A percentile compares a stretch with the other conserved stretches of the same genome.
Conservation (phyloP, 2,113 vertebrate species). For the Columba livia region DNA sequence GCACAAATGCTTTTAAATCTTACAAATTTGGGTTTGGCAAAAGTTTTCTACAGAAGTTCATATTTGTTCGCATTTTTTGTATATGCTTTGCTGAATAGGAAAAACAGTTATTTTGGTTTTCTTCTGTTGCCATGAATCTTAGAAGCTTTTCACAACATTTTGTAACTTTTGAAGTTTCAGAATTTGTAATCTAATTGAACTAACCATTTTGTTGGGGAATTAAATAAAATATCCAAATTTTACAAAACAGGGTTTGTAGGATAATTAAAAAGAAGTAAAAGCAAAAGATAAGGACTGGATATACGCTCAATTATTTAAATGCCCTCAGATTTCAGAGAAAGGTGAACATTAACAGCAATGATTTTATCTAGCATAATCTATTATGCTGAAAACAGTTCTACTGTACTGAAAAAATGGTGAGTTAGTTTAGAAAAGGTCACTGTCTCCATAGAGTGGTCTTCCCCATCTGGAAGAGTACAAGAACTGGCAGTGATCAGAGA, state of each 20-base stretch:
- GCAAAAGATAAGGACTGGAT: not conserved
- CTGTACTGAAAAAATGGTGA: not conserved
- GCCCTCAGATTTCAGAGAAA: not conserved
- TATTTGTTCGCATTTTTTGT: not conserved
- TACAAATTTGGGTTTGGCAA: not conserved
- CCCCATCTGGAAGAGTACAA: not conserved
- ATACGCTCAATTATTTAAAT: not conserved
- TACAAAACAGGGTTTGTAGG: not conserved
- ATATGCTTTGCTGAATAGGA: not conserved
- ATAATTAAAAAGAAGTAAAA: not conserved
- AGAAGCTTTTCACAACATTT: not conserved
- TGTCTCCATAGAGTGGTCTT: not conserved
- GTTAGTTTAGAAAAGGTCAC: not conserved
- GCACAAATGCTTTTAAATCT: not conserved
- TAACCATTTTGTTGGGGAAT: not conserved
- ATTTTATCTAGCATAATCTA: not conserved
- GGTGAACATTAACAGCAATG: not conserved
- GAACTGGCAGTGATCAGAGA: not conserved
- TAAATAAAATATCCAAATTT: not conserved
- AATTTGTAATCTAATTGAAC: not conserved
- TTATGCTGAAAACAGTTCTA: not conserved
- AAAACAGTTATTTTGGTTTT: not conserved
- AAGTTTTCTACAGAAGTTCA: not conserved
- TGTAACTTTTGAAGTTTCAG: not conserved
- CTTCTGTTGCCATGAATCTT: not conserved